Conservation (phyloP, 2,113 vertebrate species). For the Myrmecophaga tridactyla region DNA sequence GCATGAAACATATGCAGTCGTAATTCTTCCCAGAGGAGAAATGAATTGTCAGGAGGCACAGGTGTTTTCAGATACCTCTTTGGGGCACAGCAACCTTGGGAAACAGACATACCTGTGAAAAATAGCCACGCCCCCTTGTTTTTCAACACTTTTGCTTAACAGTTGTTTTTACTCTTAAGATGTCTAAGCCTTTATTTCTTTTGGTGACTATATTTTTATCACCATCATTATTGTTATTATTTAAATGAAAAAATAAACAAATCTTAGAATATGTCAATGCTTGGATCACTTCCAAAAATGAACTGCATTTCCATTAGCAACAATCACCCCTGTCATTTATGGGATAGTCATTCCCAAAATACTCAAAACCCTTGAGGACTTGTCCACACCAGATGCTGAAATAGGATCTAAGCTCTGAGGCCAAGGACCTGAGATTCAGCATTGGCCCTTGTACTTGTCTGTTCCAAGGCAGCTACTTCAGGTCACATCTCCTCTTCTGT, state of each 20-base stretch:
- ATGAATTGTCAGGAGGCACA: background rate
- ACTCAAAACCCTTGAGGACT: no score
- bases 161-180: background rate
- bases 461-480: background rate
- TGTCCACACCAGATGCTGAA: rapidly evolving
- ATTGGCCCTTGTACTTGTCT: no score
- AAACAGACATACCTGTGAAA: no score
- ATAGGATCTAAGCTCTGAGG: rapidly evolving
- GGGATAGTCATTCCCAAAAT: background rate
- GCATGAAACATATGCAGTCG: rapidly evolving
- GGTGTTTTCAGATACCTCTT: background rate
- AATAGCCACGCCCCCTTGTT: background rate
- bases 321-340: rapidly evolving
- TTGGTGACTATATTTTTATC: background rate
- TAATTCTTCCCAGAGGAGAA: background rate
- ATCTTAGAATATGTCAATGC: background rate
- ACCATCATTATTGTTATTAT: background rate
- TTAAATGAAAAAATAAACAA: background rate
- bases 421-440: rapidly evolving
- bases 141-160: background rate
- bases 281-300: background rate
- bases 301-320: background rate
- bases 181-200: background rate
- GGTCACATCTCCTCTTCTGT: background rate
- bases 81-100: background rate